Base-by-base conservation (phyloP, 1,140 invertebrate species). In the Nymphalis io region DNA sequence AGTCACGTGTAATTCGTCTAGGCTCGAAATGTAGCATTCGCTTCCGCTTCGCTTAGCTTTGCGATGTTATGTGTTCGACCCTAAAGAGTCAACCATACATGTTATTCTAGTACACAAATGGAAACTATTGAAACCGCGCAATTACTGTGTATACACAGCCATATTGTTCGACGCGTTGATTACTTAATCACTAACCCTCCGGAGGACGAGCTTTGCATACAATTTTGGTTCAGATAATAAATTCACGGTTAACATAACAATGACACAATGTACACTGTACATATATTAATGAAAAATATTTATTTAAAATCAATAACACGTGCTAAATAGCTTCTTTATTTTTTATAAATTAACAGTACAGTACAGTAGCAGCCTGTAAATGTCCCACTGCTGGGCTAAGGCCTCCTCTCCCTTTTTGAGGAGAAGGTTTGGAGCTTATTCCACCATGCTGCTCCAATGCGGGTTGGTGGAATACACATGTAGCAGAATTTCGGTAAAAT, bases 121-220 rank as follows among this genome's bases (percentile, higher is more conserved):
- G 48, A 51, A 27, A 55, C 5, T 16, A 55, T 27, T 55, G 20
- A 27, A 23, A 55, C 51, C 23, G 15, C 51, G 16, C 51, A 55
- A 27, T 55, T 55, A 27, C 51, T 55, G 15, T 55, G 23, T 15
- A 8, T 51, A 51, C 16, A 46, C 20, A 64, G 11, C 21, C 48
- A 39, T 20, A 64, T 2, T 48, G 40, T 63, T 23, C 48, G 12
- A 38, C 39, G 60, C 27, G 62, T 64, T 58, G 51, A 55, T 69
- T 63, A 63, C 42, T 68, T 48, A 69, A 69, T 69, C 67, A 69
- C 65, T 60, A 57, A 40, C 65, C 65, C 65, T 59, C 51, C 58
- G 27, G 27, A 33, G 27, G 27, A 33, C 16, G 33, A 44, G 39
- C 20, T 51, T 68, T 60, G 33, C 65, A 68, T 51, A 60, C 65